These are phyloP conservation scores for Tamias sibiricus DNA, from an alignment of 2,113 vertebrate genomes.

Conservation along the genomic window DNA sequence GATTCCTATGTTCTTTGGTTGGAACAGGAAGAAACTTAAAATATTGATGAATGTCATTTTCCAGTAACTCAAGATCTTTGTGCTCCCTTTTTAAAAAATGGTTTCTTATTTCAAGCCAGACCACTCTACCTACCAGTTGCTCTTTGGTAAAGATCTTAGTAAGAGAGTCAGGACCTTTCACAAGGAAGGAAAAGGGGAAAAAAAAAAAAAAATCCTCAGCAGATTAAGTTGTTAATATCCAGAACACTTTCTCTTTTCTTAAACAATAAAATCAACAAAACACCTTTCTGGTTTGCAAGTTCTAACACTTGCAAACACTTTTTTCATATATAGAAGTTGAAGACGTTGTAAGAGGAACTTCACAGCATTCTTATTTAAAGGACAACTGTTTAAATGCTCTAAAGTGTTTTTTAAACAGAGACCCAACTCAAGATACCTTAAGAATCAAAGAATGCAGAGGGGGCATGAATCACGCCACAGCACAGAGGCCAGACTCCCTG, in stretches of 20 bases:
- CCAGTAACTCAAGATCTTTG: background rate
- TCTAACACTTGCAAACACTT: background rate
- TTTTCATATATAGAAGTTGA: background rate
- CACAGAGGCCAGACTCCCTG: background rate
- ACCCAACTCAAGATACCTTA: background rate
- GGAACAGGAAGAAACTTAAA: conserved; percentile 54
- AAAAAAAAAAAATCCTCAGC: too few relatives aligned
- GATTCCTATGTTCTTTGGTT: background rate
- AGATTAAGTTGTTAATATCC: background rate
- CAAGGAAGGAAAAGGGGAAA: too few relatives aligned
- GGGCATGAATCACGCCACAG: background rate
- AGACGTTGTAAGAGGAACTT: background rate
- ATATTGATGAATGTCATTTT: conserved; percentile 13
- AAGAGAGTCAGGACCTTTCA: background rate
- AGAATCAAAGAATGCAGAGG: background rate
- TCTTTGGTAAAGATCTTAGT: background rate
- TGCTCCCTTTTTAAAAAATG: background rate
- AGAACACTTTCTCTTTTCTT: background rate
- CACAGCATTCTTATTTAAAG: background rate
- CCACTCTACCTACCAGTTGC: background rate
- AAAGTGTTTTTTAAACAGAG: background rate
- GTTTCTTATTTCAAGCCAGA: background rate
- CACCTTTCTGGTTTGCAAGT: background rate
- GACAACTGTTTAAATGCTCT: background rate
- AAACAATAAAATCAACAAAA: background rate